phyloP scores from a whole-genome alignment of 1,140 invertebrate species.

The Conus ventricosus region DNA sequence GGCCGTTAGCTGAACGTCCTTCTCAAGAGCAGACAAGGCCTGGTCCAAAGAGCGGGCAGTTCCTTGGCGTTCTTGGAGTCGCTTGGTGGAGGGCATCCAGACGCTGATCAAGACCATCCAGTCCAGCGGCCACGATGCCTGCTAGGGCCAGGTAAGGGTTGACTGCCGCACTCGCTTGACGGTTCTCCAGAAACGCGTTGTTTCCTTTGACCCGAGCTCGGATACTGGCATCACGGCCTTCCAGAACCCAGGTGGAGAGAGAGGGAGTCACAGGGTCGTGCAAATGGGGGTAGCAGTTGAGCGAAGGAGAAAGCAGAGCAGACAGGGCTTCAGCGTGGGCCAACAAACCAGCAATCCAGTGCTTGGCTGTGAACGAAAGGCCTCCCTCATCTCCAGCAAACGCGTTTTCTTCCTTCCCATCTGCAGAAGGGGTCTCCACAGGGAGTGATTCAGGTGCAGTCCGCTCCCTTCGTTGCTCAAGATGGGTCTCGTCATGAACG shows the following conservation, averaged over 20 bases:
- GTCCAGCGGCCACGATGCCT: constrained; percentile 52
- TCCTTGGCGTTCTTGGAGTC: not conserved
- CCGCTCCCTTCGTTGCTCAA: constrained; percentile 34
- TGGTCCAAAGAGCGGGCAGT: constrained; percentile 10
- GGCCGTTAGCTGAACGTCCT: constrained; percentile 7
- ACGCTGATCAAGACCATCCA: constrained; percentile 51
- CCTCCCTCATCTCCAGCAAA: not conserved
- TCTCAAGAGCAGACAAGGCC: constrained; percentile 30
- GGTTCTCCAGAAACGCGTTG: constrained; percentile 49
- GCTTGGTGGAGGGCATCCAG: constrained; percentile 35
- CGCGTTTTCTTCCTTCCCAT: constrained; percentile 27
- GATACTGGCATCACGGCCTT: constrained; percentile 29
- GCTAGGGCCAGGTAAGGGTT: constrained; percentile 57
- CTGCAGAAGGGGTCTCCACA: constrained; percentile 31
- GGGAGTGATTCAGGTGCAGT: constrained; percentile 50
- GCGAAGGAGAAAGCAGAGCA: constrained; percentile 49
- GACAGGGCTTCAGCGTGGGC: constrained; percentile 49
- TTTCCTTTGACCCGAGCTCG: constrained; percentile 4
- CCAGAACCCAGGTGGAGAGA: constrained; percentile 46
- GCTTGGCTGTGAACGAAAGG: constrained; percentile 32
- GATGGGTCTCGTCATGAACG: constrained; percentile 53
- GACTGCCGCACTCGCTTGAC: constrained; percentile 44
- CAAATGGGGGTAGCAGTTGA: constrained; percentile 55
- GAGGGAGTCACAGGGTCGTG: constrained; percentile 29
- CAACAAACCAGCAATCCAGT: constrained; percentile 54